Evolutionary conservation across 2,113 vertebrate genomes (phyloP).

Genomic region (Equus przewalskii): DNA sequence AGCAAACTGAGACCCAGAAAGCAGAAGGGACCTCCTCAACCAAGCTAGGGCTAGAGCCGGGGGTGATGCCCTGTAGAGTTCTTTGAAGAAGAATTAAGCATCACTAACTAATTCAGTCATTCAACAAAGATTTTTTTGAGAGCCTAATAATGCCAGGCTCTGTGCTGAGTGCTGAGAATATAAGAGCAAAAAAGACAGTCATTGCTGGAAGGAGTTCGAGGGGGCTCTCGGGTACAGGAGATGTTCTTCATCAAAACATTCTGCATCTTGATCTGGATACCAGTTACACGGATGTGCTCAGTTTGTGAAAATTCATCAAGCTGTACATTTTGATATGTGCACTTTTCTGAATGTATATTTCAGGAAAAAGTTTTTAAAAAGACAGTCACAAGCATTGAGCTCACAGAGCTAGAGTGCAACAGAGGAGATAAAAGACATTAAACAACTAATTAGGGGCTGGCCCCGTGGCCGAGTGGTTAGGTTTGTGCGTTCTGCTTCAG

Average conservation of each 20-base stretch:
- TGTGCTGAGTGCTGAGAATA: background rate
- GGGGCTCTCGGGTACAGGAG: background rate
- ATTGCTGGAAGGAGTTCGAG: background rate
- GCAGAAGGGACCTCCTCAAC: background rate
- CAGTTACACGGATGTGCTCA: background rate
- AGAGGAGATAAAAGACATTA: conserved; percentile 1
- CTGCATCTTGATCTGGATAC: background rate
- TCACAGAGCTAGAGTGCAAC: background rate
- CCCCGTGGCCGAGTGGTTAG: no score
- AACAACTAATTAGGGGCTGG: background rate
- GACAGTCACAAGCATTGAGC: background rate
- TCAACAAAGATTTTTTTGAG: background rate
- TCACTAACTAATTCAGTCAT: conserved; percentile 10
- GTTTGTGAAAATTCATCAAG: conserved; percentile 20
- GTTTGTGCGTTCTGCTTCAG: no score
- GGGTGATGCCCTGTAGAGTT: background rate
- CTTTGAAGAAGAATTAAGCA: conserved; percentile 17
- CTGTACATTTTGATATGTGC: background rate
- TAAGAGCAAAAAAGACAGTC: background rate
- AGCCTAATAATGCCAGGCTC: background rate
- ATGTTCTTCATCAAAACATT: background rate
- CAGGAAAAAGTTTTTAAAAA: background rate
- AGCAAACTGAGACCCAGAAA: conserved; percentile 55
- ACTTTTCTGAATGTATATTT: background rate
- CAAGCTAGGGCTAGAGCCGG: background rate